Evolutionary conservation across 2,113 vertebrate genomes (phyloP), one percentile per base, ranked within the genome.

Genomic region (Phaethornis superciliosus): DNA sequence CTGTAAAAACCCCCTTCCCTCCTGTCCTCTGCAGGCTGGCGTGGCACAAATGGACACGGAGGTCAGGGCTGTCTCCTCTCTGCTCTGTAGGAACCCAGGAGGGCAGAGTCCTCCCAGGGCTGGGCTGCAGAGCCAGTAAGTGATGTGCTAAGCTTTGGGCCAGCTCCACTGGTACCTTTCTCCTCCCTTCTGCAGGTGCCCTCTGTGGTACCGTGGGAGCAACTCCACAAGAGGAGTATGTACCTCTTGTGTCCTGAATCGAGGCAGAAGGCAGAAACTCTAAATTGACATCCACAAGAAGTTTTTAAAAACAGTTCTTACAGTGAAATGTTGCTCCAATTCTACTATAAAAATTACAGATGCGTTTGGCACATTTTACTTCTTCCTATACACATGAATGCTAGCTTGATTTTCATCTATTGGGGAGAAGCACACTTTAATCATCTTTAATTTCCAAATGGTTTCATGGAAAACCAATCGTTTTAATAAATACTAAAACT

Each of bases 401-500:
- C 18, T 52, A n/a, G 17, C 6, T 64, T 89, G 44, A 32, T 88
- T 88, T 65, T 81, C 21, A 8, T 35, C 35, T 89, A 72, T 74
- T 65, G 28, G 32, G 32, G 20, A 85, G 42, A 30, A 90, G 32
- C 37, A 46, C 8, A 1, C n/a, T 89, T 85, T 47, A 35, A 68
- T 85, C 49, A 82, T 15, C 42, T 49, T 76, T 52, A 47, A 30
- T 80, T 93, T 82, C 30, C 69, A 77, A 60, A 82, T 54, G 51
- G 26, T 62, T 93, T 91, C 2, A 8, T 12, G 12, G 62, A 77
- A 94, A 67, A 67, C 6, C 62, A 23, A 40, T 81, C 76, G 28
- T 16, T 3, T 5, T 62, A 89, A 79, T 71, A 91, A 82, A 87
- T 81, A 84, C 19, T 90, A 72, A 78, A 83, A 30, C 27, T 72